A percentile compares a stretch with the other conserved stretches of the same genome.
These are phyloP conservation scores for Microtus montanus DNA, from an alignment of 2,113 vertebrate species.

Conservation along the genomic window DNA sequence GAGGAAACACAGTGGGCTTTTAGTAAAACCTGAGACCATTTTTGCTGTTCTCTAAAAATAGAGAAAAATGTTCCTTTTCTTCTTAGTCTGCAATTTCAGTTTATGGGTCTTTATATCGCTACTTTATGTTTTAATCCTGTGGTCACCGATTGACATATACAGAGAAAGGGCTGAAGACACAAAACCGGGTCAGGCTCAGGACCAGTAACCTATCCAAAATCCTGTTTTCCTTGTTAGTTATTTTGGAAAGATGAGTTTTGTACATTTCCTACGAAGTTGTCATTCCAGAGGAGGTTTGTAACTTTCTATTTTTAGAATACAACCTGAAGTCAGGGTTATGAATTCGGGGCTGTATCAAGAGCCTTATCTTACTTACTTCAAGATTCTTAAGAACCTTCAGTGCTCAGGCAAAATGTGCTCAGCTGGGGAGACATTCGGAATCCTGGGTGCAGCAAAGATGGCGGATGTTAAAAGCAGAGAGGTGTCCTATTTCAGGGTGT, in stretches of 20 bases:
- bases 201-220: neutral
- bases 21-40: conserved; percentile 3
- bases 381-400: neutral
- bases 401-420: neutral
- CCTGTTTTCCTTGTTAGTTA: neutral
- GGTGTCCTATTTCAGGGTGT: neutral
- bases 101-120: neutral
- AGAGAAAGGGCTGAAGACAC: neutral
- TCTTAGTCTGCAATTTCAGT: neutral
- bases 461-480: neutral
- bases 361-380: neutral
- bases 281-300: neutral
- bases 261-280: neutral
- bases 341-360: neutral
- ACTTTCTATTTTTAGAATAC: neutral
- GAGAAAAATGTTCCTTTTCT: neutral
- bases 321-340: conserved; percentile 9
- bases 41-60: neutral
- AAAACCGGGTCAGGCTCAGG: neutral
- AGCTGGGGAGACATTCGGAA: neutral
- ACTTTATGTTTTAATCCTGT: neutral
- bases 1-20: neutral
- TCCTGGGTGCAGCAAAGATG: neutral
- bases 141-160: neutral
- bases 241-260: conserved; percentile 10